Base-by-base conservation (phyloP, 1,140 invertebrate genomes). In the Cepaea nemoralis region DNA sequence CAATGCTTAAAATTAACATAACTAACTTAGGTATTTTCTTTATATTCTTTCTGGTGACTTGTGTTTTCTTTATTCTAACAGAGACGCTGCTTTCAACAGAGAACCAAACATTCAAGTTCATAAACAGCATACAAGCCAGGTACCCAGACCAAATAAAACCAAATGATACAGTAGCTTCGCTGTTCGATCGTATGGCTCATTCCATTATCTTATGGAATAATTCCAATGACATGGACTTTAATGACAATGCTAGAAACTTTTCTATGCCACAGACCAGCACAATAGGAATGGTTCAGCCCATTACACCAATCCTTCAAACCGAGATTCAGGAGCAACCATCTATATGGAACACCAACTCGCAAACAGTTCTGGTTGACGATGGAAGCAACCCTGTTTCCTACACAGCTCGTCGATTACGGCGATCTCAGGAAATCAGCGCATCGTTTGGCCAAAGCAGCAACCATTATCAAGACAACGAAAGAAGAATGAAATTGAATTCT, bases 131-230 rank as follows among this genome's bases (percentile, higher is more conserved):
- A 27, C 69, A 42, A 37, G 3, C 55, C 10, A 73, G 50, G 22
- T 83, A 83, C 70, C 83, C 80, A 6, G 67, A 83, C 0, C 33
- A 81, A 8, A 24, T 81, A 6, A 39, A 27, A 22, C 40, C 45
- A n/a, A 50, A 16, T 35, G 71, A 69, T n/a, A 31, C 67, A 16
- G 79, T 81, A 31, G 69, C 76, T 27, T 63, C 31, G n/a, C 45
- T 83, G 69, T 81, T 71, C 45, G 69, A 77, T 27, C 67, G 50
- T 48, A 35, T 83, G 10, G 67, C 76, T 6, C 31, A 77, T 24
- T 76, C 80, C 50, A 67, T 69, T n/a, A 78, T 83, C 40, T 6
- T 81, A 31, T 83, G 83, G 83, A 81, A 83, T 70, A 63, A 16
- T 35, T 63, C 76, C 19, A 14, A 66, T 6, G 73, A 75, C 45